Percentiles rank a stretch among this genome's conserved stretches.
Evolutionary conservation across 2,113 vertebrate species (phyloP).

Genomic region (Cygnus atratus): DNA sequence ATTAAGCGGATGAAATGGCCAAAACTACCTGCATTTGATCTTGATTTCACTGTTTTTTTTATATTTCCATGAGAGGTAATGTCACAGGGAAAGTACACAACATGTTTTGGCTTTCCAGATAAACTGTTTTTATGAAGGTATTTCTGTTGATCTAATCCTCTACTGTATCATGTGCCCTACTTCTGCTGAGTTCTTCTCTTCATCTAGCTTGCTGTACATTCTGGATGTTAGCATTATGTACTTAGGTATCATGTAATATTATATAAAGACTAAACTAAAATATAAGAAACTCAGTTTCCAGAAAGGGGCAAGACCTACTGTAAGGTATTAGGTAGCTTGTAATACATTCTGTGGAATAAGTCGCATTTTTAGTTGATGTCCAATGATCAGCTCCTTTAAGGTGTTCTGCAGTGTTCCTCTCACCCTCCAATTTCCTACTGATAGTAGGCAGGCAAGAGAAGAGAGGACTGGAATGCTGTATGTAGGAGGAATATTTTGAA

Average conservation of each 20-base stretch:
- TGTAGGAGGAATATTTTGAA: not conserved
- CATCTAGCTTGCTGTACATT: not conserved
- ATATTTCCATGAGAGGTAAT: not conserved
- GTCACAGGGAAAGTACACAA: rapidly evolving
- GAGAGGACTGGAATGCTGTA: not conserved
- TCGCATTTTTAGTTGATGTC: not conserved
- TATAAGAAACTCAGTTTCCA: not conserved
- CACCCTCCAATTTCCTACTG: not conserved
- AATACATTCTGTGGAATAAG: not conserved
- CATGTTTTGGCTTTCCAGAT: not conserved
- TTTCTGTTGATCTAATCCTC: rapidly evolving
- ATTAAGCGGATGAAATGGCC: not conserved
- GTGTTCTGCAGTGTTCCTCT: not conserved
- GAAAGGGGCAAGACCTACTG: not conserved
- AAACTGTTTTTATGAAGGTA: not conserved
- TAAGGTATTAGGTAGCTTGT: not conserved
- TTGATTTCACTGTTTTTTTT: not conserved
- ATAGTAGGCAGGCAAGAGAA: not conserved
- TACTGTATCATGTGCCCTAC: not conserved
- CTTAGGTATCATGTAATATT: not conserved
- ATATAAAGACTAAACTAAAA: not conserved
- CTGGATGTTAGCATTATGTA: rapidly evolving
- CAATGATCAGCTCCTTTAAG: not conserved
- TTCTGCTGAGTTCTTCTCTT: not conserved
- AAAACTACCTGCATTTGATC: not conserved